phyloP scores from a whole-genome alignment of 1,140 invertebrate genomes.

The Tetramorium alpestre region DNA sequence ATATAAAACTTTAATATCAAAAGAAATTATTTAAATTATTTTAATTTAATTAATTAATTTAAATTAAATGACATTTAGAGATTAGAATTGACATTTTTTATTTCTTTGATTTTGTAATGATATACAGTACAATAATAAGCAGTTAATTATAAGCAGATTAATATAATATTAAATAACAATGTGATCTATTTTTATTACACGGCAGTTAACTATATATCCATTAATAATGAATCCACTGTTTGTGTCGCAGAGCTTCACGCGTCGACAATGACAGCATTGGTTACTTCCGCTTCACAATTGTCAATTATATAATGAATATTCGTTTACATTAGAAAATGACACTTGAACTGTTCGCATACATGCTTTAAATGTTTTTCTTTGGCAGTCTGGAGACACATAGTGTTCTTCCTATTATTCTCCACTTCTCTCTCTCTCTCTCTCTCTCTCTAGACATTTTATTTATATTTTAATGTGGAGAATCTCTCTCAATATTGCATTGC shows the following conservation, averaged over 20 bases:
- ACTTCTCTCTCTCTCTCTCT: not conserved
- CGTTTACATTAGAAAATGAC: conserved; percentile 65
- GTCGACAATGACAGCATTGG: conserved; percentile 59
- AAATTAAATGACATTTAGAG: too few species aligned
- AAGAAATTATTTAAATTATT: not conserved
- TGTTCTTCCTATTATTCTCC: not conserved
- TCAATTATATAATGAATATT: not conserved
- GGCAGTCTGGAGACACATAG: not conserved
- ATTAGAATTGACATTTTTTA: too few species aligned
- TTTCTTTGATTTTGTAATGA: not conserved
- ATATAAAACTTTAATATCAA: not conserved
- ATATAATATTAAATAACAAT: not conserved
- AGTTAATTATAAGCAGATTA: too few species aligned
- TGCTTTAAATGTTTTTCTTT: not conserved
- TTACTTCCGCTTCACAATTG: conserved; percentile 62
- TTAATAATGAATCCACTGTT: not conserved
- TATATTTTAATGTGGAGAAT: not conserved
- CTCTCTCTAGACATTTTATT: not conserved
- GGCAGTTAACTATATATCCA: not conserved
- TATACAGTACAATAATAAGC: not conserved
- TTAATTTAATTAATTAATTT: not conserved
- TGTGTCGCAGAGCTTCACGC: not conserved
- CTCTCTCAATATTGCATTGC: not conserved
- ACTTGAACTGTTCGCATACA: conserved; percentile 53
- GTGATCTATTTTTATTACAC: not conserved